These are phyloP conservation scores for Leucophenga maculata DNA, from an alignment of 2,888 invertebrate genomes.

Conservation along the genomic window DNA sequence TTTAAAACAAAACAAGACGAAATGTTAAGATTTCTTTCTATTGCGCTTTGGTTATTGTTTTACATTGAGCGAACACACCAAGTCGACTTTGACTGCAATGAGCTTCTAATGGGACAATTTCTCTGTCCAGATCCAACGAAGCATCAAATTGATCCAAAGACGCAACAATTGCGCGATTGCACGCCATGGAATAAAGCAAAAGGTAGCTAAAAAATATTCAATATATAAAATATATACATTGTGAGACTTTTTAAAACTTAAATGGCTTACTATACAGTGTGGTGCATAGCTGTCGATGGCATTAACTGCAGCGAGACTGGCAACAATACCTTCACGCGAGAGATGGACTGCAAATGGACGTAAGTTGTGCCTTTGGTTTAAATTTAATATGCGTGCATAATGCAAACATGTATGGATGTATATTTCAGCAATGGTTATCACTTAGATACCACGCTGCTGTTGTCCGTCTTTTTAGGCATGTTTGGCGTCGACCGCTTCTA, in stretches of 20 bases:
- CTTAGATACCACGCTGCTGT: conserved; percentile 89
- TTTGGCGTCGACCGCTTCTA: conserved; percentile 98
- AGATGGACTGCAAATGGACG: conserved; percentile 95
- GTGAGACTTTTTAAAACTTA: conserved; percentile 23
- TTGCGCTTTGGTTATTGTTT: neutral
- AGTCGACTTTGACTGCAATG: conserved; percentile 77
- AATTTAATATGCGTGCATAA: neutral
- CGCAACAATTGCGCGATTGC: conserved; percentile 90
- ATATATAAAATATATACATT: no score
- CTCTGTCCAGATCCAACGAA: conserved; percentile 85
- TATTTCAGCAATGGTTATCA: conserved; percentile 91
- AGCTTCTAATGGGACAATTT: conserved; percentile 84
- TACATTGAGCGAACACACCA: conserved; percentile 38
- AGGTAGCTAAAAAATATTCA: conserved; percentile 73
- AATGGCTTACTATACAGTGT: conserved; percentile 74
- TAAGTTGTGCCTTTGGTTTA: conserved; percentile 74
- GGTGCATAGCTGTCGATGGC: conserved; percentile 87
- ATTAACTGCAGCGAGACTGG: conserved; percentile 86
- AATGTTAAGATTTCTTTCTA: neutral
- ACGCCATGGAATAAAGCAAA: conserved; percentile 84
- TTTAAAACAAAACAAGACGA: neutral
- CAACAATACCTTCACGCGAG: conserved; percentile 84
- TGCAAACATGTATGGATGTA: neutral
- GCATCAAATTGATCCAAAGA: conserved; percentile 87
- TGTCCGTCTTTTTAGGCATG: conserved; percentile 98